These are phyloP conservation scores for Novumbra hubbsi DNA, from an alignment of 2,797 vertebrate species.

Conservation along the genomic window DNA sequence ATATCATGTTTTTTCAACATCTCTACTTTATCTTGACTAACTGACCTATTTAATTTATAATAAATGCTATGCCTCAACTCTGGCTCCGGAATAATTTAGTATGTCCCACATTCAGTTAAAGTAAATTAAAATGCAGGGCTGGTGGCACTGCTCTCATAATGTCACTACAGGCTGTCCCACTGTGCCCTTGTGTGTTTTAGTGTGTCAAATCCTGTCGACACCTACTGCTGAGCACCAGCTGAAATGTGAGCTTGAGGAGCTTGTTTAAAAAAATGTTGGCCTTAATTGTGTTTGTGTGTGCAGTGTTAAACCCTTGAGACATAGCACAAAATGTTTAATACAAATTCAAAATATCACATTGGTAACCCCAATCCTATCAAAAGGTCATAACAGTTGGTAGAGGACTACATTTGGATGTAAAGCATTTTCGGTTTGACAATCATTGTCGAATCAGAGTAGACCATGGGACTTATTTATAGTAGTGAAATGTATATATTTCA, in stretches of 20 bases:
- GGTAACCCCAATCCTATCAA: conserved; percentile 15
- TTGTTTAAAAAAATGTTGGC: not conserved
- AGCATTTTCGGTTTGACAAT: too few relatives aligned
- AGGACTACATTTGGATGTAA: too few relatives aligned
- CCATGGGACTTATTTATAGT: conserved; percentile 29
- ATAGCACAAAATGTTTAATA: not conserved
- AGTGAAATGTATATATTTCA: conserved; percentile 38
- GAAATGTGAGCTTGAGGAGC: conserved; percentile 7
- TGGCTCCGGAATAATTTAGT: not conserved
- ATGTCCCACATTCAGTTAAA: not conserved
- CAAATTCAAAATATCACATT: not conserved
- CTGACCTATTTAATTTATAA: not conserved
- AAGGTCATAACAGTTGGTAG: not conserved
- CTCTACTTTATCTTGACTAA: not conserved
- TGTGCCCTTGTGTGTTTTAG: conserved; percentile 6
- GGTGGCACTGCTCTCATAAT: conserved; percentile 10
- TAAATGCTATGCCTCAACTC: not conserved
- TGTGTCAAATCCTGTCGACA: conserved; percentile 38
- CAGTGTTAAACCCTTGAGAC: not conserved
- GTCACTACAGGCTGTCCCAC: conserved; percentile 20
- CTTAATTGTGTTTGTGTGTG: conserved; percentile 10
- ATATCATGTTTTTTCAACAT: not conserved
- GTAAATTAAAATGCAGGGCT: not conserved
- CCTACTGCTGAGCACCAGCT: conserved; percentile 38
- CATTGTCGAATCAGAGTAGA: too few relatives aligned